A percentile compares a stretch with the other conserved stretches of the same genome.
Conservation (phyloP, 2,113 vertebrate species). For the Dicerorhinus sumatrensis region DNA sequence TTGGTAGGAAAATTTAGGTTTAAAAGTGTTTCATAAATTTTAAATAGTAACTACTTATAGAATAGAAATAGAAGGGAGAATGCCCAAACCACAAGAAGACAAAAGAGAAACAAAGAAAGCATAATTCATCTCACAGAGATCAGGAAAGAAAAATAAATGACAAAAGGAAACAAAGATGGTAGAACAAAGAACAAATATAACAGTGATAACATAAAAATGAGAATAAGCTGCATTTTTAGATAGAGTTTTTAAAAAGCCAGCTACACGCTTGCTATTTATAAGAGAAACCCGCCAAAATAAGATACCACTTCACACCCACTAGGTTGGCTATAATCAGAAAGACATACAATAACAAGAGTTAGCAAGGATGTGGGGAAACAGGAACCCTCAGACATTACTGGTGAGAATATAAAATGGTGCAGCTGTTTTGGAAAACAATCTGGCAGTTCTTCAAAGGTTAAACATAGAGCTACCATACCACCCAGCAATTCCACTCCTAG, state of each 20-base stretch:
- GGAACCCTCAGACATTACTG: neutral
- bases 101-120: neutral
- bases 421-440: neutral
- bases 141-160: slow-evolving; percentile 24
- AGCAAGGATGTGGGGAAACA: neutral
- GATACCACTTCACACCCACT: neutral
- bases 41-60: neutral
- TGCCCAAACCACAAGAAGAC: slow-evolving; percentile 24
- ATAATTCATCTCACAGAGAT: neutral
- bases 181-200: neutral
- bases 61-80: neutral
- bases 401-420: neutral
- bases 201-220: neutral
- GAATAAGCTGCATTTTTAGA: neutral
- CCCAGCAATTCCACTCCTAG: neutral
- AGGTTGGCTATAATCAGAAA: neutral
- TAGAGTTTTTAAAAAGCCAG: neutral
- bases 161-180: slow-evolving; percentile 9
- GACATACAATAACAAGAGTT: neutral
- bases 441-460: slow-evolving; percentile 2
- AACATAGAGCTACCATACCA: neutral
- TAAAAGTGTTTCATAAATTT: slow-evolving; percentile 27
- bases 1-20: neutral
- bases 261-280: neutral
- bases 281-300: neutral